These are phyloP conservation scores for Saguinus imperator DNA, from an alignment of 2,113 vertebrate genomes.

Conservation along the genomic window DNA sequence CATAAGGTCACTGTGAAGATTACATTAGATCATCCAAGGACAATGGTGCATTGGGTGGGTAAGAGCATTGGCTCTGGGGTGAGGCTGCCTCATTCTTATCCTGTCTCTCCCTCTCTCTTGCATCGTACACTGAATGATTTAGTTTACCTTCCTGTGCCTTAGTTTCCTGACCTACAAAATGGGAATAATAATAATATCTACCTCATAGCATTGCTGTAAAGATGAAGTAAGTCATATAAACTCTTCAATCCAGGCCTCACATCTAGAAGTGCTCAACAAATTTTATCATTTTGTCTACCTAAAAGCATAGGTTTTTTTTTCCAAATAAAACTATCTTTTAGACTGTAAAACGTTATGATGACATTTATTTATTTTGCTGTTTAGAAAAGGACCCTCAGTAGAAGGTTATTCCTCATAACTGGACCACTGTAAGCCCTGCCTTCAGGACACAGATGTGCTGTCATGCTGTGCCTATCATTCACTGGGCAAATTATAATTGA, in stretches of 20 bases:
- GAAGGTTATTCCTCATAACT: not conserved
- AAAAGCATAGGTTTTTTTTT: not conserved
- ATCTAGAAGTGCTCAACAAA: not conserved
- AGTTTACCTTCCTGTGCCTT: not conserved
- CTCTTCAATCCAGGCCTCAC: not conserved
- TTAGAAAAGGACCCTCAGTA: not conserved
- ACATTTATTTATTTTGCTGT: not conserved
- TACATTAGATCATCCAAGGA: not conserved
- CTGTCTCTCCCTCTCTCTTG: not conserved
- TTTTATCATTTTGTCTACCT: not conserved
- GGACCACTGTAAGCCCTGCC: not conserved
- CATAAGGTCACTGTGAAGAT: not conserved
- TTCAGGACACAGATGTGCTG: not conserved
- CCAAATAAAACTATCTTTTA: not conserved
- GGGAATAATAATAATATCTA: not conserved
- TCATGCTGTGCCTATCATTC: not conserved
- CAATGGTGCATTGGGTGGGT: too few relatives aligned
- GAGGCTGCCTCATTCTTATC: accelerated
- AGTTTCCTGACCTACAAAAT: not conserved
- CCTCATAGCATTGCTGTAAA: not conserved
- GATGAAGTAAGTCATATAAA: not conserved
- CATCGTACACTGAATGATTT: not conserved
- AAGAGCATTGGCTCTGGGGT: not conserved
- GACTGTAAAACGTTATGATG: not conserved
- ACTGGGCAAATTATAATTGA: not conserved